phyloP scores from a whole-genome alignment of 2,113 vertebrate species.

The Eulacestoma nigropectus region DNA sequence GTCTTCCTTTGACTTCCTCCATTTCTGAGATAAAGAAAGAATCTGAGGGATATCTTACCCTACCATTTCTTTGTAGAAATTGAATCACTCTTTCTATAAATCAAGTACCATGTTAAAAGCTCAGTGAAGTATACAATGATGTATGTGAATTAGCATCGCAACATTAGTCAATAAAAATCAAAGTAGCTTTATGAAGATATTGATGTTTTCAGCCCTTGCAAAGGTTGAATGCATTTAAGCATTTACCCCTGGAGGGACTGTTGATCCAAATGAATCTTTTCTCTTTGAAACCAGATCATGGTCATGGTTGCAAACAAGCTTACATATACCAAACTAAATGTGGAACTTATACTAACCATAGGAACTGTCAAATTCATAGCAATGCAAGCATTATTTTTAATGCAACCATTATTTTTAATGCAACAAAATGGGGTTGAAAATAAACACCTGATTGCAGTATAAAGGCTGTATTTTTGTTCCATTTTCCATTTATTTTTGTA shows the following conservation, averaged over 20 bases:
- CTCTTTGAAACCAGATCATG: constrained; percentile 58
- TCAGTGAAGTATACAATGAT: constrained; percentile 71
- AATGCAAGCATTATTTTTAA: neutral
- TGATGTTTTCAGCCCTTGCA: constrained; percentile 64
- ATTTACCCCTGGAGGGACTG: constrained; percentile 60
- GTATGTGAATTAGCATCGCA: constrained; percentile 68
- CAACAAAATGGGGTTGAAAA: neutral
- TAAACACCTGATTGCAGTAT: neutral
- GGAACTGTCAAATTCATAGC: neutral
- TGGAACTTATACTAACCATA: neutral
- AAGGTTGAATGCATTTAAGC: constrained; percentile 69
- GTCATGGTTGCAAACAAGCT: constrained; percentile 21
- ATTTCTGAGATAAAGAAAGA: constrained; percentile 5
- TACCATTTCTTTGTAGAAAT: constrained; percentile 42
- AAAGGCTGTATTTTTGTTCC: neutral
- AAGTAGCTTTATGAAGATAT: constrained; percentile 74
- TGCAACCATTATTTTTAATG: neutral
- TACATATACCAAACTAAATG: neutral
- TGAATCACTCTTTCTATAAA: constrained; percentile 67
- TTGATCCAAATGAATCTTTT: constrained; percentile 66
- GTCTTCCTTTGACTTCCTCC: constrained; percentile 14
- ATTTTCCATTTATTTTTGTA: neutral
- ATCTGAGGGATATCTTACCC: constrained; percentile 3
- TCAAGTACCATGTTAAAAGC: constrained; percentile 71
- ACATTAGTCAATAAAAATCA: constrained; percentile 73